These are phyloP conservation scores for Drosophila lutescens DNA, from an alignment of 2,888 invertebrate species.

Conservation along the genomic window DNA sequence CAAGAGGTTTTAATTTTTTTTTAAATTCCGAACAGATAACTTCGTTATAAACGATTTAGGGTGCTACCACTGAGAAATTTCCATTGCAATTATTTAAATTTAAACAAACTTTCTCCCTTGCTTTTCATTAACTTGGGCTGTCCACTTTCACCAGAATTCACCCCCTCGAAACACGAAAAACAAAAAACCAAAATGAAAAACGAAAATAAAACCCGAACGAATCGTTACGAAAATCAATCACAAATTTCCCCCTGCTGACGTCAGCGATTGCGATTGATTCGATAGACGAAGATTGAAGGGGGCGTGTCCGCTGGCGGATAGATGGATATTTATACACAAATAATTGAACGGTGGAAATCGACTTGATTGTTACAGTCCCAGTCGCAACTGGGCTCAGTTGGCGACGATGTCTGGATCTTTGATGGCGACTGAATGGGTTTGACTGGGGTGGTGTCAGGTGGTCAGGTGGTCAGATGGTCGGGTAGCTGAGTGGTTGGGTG, in stretches of 20 bases:
- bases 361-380: constrained; percentile 29
- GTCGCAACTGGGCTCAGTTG: constrained; percentile 5
- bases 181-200: neutral
- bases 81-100: no score
- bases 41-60: no score
- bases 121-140: constrained; percentile 31
- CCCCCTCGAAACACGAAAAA: neutral
- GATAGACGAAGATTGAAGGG: neutral
- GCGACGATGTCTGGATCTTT: constrained; percentile 10
- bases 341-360: constrained; percentile 34
- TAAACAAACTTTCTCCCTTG: neutral
- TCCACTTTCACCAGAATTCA: constrained; percentile 2
- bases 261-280: constrained; percentile 14
- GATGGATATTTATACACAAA: constrained; percentile 29
- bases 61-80: neutral
- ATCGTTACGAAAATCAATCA: constrained; percentile 37
- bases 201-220: constrained; percentile 6
- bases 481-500: no score
- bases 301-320: constrained; percentile 13
- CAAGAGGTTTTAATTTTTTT: no score
- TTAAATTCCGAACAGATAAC: no score
- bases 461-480: constrained; percentile 3
- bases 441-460: constrained; percentile 1
- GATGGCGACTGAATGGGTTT: constrained; percentile 11
- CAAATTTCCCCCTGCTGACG: constrained; percentile 23